Percentiles rank a stretch among this genome's conserved stretches.
phyloP scores from a whole-genome alignment of 2,888 invertebrate genomes.

The Metopia argyrocephala region DNA sequence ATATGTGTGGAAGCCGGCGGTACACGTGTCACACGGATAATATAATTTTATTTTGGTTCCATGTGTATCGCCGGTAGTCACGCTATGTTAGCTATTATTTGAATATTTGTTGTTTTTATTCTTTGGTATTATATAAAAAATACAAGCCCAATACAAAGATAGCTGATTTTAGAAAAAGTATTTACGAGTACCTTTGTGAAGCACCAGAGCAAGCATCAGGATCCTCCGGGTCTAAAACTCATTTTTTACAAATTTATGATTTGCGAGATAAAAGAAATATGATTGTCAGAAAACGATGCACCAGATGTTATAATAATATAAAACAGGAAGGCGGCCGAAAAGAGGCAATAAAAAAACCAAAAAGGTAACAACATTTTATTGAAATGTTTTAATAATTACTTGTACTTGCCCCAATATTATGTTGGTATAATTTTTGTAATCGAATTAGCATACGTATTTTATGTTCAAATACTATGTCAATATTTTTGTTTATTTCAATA shows the following conservation, averaged over 20 bases:
- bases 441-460: no score
- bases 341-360: constrained; percentile 15
- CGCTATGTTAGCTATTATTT: no score
- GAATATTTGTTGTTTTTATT: no score
- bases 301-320: constrained; percentile 27
- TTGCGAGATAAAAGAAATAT: constrained; percentile 26
- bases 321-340: constrained; percentile 23
- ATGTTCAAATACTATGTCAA: no score
- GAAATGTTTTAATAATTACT: no score
- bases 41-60: no score
- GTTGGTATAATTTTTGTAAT: no score
- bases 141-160: constrained; percentile 21
- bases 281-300: constrained; percentile 22
- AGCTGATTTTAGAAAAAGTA: constrained; percentile 32
- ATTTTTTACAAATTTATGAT: constrained; percentile 24
- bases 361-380: constrained; percentile 10
- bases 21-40: no score
- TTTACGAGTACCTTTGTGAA: constrained; percentile 27
- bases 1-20: no score
- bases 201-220: constrained; percentile 25
- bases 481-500: no score
- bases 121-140: constrained; percentile 26
- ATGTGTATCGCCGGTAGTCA: no score
- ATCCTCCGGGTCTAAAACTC: constrained; percentile 9
- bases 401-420: no score